Conservation (phyloP, 1,140 invertebrate genomes). For the Aculops lycopersici region DNA sequence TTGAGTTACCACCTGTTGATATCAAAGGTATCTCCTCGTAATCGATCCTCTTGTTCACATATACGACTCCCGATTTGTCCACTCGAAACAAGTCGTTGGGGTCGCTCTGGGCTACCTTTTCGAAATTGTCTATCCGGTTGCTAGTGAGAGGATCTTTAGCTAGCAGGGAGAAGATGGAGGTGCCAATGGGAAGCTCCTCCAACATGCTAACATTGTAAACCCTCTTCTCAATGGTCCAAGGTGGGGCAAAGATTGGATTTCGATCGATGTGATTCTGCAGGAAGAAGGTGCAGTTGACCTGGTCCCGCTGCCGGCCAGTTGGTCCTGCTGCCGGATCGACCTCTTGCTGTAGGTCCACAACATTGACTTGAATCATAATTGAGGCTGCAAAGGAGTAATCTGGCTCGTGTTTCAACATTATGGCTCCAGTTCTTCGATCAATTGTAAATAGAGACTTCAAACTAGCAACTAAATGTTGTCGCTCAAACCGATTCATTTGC, state of each 20-base stretch:
- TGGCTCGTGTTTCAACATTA: slow-evolving; percentile 6
- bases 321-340: background rate
- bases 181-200: slow-evolving; percentile 41
- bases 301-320: slow-evolving; percentile 4
- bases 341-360: slow-evolving; percentile 5
- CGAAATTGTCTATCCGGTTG: slow-evolving; percentile 13
- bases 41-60: slow-evolving; percentile 32
- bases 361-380: slow-evolving; percentile 8
- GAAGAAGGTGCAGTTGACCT: slow-evolving; percentile 36
- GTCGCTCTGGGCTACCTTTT: slow-evolving; percentile 13
- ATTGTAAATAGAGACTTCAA: slow-evolving; percentile 9
- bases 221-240: slow-evolving; percentile 13
- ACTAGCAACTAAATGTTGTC: background rate
- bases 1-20: too few relatives aligned
- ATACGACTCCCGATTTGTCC: slow-evolving; percentile 20
- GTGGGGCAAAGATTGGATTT: slow-evolving; percentile 34
- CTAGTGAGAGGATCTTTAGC: slow-evolving; percentile 14
- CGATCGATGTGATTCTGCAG: slow-evolving; percentile 41
- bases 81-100: slow-evolving; percentile 17
- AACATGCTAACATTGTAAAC: slow-evolving; percentile 24
- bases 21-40: slow-evolving; percentile 25
- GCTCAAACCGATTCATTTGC: background rate
- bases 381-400: slow-evolving; percentile 9
- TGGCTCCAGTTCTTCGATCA: slow-evolving; percentile 7
- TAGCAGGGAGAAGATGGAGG: slow-evolving; percentile 26